These are phyloP conservation scores for Semaprochilodus insignis DNA, from an alignment of 2,797 vertebrate genomes.

Conservation along the genomic window DNA sequence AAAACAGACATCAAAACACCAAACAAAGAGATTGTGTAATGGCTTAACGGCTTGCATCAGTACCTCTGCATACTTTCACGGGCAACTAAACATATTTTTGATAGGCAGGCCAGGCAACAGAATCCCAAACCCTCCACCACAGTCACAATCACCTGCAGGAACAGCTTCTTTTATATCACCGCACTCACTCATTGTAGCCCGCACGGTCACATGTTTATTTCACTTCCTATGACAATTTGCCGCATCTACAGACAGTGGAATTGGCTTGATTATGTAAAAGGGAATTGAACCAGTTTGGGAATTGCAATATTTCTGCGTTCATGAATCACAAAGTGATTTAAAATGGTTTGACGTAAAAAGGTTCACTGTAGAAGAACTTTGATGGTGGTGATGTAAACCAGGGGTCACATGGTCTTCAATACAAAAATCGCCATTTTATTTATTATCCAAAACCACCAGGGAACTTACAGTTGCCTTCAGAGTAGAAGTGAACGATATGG, in stretches of 20 bases:
- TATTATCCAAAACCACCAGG: no score
- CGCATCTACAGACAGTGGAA: neutral
- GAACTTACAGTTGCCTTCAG: no score
- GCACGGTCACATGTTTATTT: no score
- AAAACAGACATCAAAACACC: neutral
- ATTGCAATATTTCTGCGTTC: neutral
- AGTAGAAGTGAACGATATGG: no score
- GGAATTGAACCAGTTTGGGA: neutral
- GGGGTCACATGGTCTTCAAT: no score
- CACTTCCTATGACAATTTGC: no score
- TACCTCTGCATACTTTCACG: neutral
- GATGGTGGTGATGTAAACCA: no score
- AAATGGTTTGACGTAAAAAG: neutral
- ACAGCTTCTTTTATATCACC: neutral
- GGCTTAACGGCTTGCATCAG: neutral
- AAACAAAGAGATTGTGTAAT: neutral
- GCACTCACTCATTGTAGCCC: no score
- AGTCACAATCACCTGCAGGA: neutral
- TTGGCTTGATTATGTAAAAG: neutral
- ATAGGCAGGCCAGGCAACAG: neutral
- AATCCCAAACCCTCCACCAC: no score
- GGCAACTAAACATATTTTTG: neutral
- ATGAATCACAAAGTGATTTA: neutral
- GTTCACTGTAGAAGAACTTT: neutral
- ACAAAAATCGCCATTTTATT: no score